Conservation (phyloP, 1,140 invertebrate species). For the Andricus grossulariae region DNA sequence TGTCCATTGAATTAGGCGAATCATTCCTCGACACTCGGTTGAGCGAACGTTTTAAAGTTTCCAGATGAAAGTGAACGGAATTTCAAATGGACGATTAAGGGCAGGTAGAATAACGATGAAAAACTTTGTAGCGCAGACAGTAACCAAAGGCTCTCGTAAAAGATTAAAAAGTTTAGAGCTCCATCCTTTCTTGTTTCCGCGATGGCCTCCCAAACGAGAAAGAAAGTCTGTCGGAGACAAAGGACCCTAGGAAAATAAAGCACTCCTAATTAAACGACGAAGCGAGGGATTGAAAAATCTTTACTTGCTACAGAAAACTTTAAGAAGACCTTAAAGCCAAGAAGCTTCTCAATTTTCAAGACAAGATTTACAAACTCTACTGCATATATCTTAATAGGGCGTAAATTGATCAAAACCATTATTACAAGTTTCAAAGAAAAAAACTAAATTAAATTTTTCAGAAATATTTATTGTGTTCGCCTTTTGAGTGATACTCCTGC, state of each 20-base stretch:
- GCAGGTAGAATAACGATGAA: slow-evolving; percentile 52
- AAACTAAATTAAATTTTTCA: neutral
- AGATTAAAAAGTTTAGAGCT: slow-evolving; percentile 66
- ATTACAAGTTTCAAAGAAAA: neutral
- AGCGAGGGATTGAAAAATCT: slow-evolving; percentile 38
- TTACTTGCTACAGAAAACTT: slow-evolving; percentile 22
- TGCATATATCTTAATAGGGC: too few species aligned
- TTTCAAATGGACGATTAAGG: slow-evolving; percentile 61
- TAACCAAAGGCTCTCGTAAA: slow-evolving; percentile 51
- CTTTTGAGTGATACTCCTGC: neutral
- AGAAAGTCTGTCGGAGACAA: slow-evolving; percentile 61
- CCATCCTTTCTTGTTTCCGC: slow-evolving; percentile 42
- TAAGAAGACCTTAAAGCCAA: slow-evolving; percentile 7
- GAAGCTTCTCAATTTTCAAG: slow-evolving; percentile 13
- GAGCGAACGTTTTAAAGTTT: slow-evolving; percentile 41
- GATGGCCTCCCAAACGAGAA: slow-evolving; percentile 51
- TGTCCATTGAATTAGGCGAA: neutral
- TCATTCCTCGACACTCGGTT: slow-evolving; percentile 6
- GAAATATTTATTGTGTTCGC: neutral
- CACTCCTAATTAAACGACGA: slow-evolving; percentile 70
- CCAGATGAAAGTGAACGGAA: slow-evolving; percentile 61
- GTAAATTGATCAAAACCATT: neutral
- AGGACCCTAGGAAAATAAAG: slow-evolving; percentile 64
- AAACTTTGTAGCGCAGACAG: slow-evolving; percentile 51
- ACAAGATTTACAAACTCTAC: neutral